phyloP scores from a whole-genome alignment of 2,113 vertebrate species.

The Microcebus murinus region DNA sequence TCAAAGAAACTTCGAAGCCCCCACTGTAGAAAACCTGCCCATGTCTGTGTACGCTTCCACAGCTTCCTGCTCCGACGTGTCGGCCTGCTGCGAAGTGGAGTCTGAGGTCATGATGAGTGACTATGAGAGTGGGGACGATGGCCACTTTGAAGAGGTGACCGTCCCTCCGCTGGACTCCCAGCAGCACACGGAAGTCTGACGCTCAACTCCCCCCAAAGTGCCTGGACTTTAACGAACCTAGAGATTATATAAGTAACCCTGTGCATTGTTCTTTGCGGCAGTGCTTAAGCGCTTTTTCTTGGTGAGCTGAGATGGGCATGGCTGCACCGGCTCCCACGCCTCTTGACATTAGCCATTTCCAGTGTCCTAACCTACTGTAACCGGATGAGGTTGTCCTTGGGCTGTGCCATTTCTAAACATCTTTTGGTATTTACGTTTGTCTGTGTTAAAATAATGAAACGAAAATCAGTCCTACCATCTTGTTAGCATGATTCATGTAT shows the following conservation, averaged over 20 bases:
- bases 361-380: conserved; percentile 78
- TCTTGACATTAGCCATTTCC: conserved; percentile 77
- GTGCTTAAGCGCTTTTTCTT: conserved; percentile 73
- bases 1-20: conserved; percentile 90
- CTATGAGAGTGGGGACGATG: conserved; percentile 96
- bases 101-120: conserved; percentile 98
- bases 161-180: conserved; percentile 93
- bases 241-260: conserved; percentile 51
- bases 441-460: conserved; percentile 76
- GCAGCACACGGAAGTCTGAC: conserved; percentile 99
- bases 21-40: conserved; percentile 92
- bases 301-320: conserved; percentile 82
- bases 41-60: conserved; percentile 94
- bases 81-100: conserved; percentile 94
- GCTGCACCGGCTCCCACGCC: conserved; percentile 78
- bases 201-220: conserved; percentile 93
- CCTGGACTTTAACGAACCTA: conserved; percentile 89
- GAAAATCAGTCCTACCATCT: conserved; percentile 74
- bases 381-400: conserved; percentile 70
- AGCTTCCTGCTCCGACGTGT: conserved; percentile 98
- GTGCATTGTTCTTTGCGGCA: conserved; percentile 62
- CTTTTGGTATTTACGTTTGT: conserved; percentile 79
- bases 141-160: conserved; percentile 91
- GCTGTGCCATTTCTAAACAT: conserved; percentile 80
- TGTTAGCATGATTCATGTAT: conserved; percentile 91